A percentile compares a stretch with the other conserved stretches of the same genome.
These are phyloP conservation scores for Zoanthus sociatus DNA, from an alignment of 92 coral and sea anemone species.

Conservation along the genomic window DNA sequence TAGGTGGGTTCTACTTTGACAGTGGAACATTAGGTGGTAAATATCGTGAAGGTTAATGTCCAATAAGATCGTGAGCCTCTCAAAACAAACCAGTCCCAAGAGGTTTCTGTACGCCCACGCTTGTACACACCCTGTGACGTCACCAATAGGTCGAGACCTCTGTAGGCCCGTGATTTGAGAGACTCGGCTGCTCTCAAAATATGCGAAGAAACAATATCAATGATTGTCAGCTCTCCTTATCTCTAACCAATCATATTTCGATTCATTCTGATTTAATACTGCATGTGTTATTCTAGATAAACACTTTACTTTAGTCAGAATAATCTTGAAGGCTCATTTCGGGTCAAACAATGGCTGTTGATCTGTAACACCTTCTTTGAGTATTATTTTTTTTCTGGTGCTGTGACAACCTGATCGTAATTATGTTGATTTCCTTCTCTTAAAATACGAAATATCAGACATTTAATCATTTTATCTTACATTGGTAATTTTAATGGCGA, in stretches of 20 bases:
- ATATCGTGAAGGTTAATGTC: slow-evolving; percentile 72
- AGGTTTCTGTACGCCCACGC: slow-evolving; percentile 98
- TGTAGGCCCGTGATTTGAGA: slow-evolving; percentile 58
- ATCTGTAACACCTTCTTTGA: slow-evolving; percentile 22
- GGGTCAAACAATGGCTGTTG: slow-evolving; percentile 35
- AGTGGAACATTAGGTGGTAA: slow-evolving; percentile 92
- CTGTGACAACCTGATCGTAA: slow-evolving; percentile 2
- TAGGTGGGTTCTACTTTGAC: slow-evolving; percentile 94
- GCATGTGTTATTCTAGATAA: slow-evolving; percentile 61
- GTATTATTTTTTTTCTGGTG: slow-evolving; percentile 10
- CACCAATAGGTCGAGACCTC: slow-evolving; percentile 81
- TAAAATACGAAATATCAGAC: slow-evolving; percentile 11
- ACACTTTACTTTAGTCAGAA: slow-evolving; percentile 3
- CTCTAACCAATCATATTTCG: slow-evolving; percentile 69
- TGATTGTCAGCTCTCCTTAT: slow-evolving; percentile 68
- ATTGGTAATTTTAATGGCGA: slow-evolving; percentile 7
- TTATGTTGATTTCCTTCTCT: slow-evolving; percentile 9
- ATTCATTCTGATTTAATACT: slow-evolving; percentile 40
- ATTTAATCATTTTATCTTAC: neutral
- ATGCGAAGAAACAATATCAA: slow-evolving; percentile 71
- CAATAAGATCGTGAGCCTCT: slow-evolving; percentile 75
- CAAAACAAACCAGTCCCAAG: slow-evolving; percentile 85
- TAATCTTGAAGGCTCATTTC: slow-evolving; percentile 10
- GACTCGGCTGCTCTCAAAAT: slow-evolving; percentile 61
- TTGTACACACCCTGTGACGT: slow-evolving; percentile 97